Base-by-base conservation (phyloP, 92 coral and sea anemone species). In the Diadumene lineata region DNA sequence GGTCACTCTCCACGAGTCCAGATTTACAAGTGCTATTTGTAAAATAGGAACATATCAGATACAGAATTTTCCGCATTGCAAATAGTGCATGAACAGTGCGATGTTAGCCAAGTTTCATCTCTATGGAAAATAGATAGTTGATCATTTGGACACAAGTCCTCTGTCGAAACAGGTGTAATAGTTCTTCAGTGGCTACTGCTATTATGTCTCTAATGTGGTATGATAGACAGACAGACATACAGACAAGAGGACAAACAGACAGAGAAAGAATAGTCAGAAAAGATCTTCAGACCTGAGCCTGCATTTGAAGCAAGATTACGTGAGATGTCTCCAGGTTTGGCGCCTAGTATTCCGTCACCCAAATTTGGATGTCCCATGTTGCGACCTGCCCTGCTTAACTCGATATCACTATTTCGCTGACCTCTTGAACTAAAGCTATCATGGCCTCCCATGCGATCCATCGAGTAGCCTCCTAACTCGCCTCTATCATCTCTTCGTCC, bases 261-360 rank as follows among this genome's bases (percentile, higher is more conserved):
- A 58, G 10, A 13, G 70, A 30, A 0, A 63, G 43, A 38, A 64
- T 25, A 24, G 71, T 53, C 66, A 68, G 57, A 24, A 60, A 60
- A 68, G 68, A 78, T 56, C 53, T 46, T 26, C 82, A 78, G 82
- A 78, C 82, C 82, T 78, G 81, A 68, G 38, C 73, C 50, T 65
- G 76, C 19, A 56, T 68, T 78, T 46, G 81, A 67, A 32, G 81
- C 33, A 50, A 53, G 70, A 77, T 64, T 48, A 26, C 51, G 51
- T 50, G 82, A 75, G 34, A 78, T 32, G 62, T 86, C 93, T 38
- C 97, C 97, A 53, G 97, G 97, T 84, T 91, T 91, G 62, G 97
- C 97, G 62, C 97, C 97, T 61, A 91, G 78, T 60, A 91, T 91
- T 77, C 97, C 97, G 43, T 92, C 93, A 64, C 97, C 97, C 78